Evolutionary conservation across 2,797 vertebrate species (phyloP), one percentile per base, ranked within the genome.

Genomic region (Acomys russatus): DNA sequence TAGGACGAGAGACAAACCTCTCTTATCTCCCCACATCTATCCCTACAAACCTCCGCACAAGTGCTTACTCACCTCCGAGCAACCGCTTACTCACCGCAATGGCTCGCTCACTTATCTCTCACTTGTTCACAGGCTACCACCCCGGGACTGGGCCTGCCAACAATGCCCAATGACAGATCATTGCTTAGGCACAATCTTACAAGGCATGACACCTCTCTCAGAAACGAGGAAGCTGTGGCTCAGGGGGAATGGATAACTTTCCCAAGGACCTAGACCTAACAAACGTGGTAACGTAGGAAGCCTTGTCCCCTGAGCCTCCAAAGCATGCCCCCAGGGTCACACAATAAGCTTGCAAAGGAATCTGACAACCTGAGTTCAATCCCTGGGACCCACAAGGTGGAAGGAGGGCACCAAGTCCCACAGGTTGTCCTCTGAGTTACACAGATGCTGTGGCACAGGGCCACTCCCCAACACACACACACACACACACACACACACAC

Each of bases 181-280:
- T 28, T 44, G 30, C 35, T 44, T 33, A 90, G 80, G 88, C 56
- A 86, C 88, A 59, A 49, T 17, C 49, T 70, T 25, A 92, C 44
- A 1, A 76, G 73, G 38, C 25, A 10, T 25, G 15, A 78, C 17
- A 83, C 80, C 68, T 54, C 78, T 91, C 64, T 93, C 30, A 94
- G 88, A 95, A 91, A 96, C 18, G 66, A 96, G 91, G 79, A 91
- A 74, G 73, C 71, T 68, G n/a, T 71, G 92, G 70, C 64, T 96
- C 38, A 78, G 49, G 49, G 44, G 14, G 23, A 7, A 1, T 28
- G 51, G 17, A 85, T 44, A 83, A 66, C n/a, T 74, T 94, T 70
- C 86, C 83, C 83, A 83, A 84, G 54, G 68, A 76, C 56, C 51
- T 49, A 76, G 44, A 63, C 17, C 59, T 14, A 74, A 71, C 82